Evolutionary conservation across 2,888 invertebrate genomes (phyloP).

Genomic region (Pyralis farinalis): DNA sequence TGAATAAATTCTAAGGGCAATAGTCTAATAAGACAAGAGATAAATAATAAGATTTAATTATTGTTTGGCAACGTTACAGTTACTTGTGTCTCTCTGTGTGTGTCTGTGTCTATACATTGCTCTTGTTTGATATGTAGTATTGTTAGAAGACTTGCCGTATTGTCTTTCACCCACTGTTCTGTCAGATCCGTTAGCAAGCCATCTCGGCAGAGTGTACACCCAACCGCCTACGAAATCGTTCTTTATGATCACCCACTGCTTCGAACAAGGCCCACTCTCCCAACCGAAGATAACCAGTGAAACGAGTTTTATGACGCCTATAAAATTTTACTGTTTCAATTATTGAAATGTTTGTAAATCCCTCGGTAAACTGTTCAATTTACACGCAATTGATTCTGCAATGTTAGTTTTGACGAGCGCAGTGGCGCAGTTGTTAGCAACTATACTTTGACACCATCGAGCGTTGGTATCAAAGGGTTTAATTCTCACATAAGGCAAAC

Average conservation of each 20-base stretch:
- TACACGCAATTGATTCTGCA: constrained; percentile 20
- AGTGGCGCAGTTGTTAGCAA: too few relatives aligned
- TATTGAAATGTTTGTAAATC: constrained; percentile 25
- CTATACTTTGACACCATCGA: too few relatives aligned
- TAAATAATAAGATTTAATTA: too few relatives aligned
- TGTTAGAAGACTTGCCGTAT: constrained; percentile 7
- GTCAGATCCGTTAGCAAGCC: neutral
- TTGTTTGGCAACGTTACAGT: too few relatives aligned
- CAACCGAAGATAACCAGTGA: constrained; percentile 17
- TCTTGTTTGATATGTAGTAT: too few relatives aligned
- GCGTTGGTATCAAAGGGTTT: too few relatives aligned
- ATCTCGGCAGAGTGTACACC: constrained; percentile 27
- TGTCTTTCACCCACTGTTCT: constrained; percentile 26
- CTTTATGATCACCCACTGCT: constrained; percentile 40
- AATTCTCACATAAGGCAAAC: too few relatives aligned
- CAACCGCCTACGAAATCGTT: constrained; percentile 42
- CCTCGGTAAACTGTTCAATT: constrained; percentile 10
- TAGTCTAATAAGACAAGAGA: too few relatives aligned
- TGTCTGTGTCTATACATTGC: too few relatives aligned
- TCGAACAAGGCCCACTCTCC: constrained; percentile 5
- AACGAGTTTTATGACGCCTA: constrained; percentile 39
- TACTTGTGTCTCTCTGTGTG: too few relatives aligned
- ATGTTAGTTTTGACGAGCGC: too few relatives aligned
- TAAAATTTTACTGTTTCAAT: constrained; percentile 43
- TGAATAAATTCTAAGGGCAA: too few relatives aligned